phyloP scores from a whole-genome alignment of 2,797 vertebrate genomes.

The Micromesistius poutassou region DNA sequence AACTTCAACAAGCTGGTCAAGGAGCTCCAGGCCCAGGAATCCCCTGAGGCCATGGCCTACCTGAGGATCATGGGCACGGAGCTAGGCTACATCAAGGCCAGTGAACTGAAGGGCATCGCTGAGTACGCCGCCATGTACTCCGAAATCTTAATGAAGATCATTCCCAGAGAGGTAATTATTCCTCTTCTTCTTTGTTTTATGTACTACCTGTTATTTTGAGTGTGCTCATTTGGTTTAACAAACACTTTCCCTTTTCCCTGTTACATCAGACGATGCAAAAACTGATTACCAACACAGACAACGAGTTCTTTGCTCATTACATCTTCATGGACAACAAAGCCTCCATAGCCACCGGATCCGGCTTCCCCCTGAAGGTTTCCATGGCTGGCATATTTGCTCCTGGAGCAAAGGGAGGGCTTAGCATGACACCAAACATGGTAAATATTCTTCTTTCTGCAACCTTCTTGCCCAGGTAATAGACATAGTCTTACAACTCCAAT shows the following conservation, averaged over 20 bases:
- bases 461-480: neutral
- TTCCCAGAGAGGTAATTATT: constrained; percentile 49
- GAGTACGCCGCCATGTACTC: constrained; percentile 60
- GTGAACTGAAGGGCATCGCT: constrained; percentile 72
- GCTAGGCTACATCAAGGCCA: constrained; percentile 84
- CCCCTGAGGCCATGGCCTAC: constrained; percentile 86
- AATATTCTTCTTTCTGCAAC: neutral
- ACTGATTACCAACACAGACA: constrained; percentile 72
- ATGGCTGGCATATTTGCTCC: constrained; percentile 82
- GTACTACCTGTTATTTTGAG: neutral
- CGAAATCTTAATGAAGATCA: constrained; percentile 32
- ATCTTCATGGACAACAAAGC: constrained; percentile 95
- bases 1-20: constrained; percentile 83
- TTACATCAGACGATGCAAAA: constrained; percentile 67
- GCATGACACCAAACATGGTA: constrained; percentile 67
- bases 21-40: constrained; percentile 75
- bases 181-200: neutral
- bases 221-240: neutral
- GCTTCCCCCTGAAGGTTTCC: constrained; percentile 85
- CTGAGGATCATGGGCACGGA: constrained; percentile 85
- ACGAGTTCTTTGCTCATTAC: constrained; percentile 87
- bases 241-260: neutral
- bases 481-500: neutral
- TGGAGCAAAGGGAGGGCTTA: constrained; percentile 78
- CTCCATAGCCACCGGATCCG: constrained; percentile 82